These are phyloP conservation scores for Sesia bembeciformis DNA, from an alignment of 2,888 invertebrate genomes.

Conservation along the genomic window DNA sequence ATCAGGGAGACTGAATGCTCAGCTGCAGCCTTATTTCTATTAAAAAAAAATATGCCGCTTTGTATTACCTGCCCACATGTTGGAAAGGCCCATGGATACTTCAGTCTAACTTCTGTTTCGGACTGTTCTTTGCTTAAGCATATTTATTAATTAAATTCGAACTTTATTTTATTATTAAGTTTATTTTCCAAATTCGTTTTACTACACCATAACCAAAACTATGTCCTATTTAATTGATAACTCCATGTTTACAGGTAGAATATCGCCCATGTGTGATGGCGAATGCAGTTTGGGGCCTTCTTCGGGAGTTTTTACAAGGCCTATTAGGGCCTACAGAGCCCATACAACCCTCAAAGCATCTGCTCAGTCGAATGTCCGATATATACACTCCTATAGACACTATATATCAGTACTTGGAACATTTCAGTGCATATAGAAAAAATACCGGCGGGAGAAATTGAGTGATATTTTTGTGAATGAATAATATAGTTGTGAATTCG, in stretches of 20 bases:
- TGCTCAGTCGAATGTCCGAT: constrained; percentile 85
- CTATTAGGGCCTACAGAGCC: constrained; percentile 86
- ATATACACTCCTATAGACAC: constrained; percentile 93
- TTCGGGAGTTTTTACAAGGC: constrained; percentile 93
- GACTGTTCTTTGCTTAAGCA: too few relatives aligned
- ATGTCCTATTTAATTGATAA: too few relatives aligned
- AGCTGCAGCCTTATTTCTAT: too few relatives aligned
- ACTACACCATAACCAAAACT: too few relatives aligned
- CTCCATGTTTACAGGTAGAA: constrained; percentile 77
- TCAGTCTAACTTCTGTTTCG: too few relatives aligned
- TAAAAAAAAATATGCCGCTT: too few relatives aligned
- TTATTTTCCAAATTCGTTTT: too few relatives aligned
- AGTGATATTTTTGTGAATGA: background rate
- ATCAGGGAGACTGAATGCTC: too few relatives aligned
- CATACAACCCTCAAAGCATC: constrained; percentile 82
- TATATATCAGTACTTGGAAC: constrained; percentile 94
- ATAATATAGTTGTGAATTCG: background rate
- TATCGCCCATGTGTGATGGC: constrained; percentile 93
- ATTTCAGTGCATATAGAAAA: constrained; percentile 92
- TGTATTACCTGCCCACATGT: too few relatives aligned
- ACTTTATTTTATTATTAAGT: too few relatives aligned
- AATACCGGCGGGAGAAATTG: constrained; percentile 68
- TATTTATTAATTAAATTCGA: too few relatives aligned
- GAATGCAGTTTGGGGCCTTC: constrained; percentile 91
- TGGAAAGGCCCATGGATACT: too few relatives aligned